Evolutionary conservation across 2,797 vertebrate genomes (phyloP).

Genomic region (Sitta carolinensis): DNA sequence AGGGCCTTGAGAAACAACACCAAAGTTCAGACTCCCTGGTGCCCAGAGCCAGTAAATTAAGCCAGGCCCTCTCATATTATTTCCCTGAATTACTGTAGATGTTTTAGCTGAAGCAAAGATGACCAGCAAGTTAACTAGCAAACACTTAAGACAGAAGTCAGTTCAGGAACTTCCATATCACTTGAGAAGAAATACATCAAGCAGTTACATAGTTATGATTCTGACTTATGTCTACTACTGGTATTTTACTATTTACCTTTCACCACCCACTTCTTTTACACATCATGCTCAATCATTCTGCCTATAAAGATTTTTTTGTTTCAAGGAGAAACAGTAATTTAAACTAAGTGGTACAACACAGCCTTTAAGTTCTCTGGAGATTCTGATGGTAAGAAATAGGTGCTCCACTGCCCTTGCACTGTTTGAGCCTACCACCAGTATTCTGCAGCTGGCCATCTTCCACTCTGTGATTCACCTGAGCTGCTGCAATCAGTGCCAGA

Average conservation of each 20-base stretch:
- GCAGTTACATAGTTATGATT: background rate
- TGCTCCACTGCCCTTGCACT: background rate
- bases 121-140: background rate
- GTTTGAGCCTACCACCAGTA: background rate
- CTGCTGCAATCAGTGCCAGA: background rate
- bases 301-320: background rate
- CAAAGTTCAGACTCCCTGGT: background rate
- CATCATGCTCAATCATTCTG: background rate
- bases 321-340: background rate
- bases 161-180: background rate
- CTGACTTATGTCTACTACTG: background rate
- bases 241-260: background rate
- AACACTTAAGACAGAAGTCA: background rate
- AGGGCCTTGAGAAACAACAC: background rate
- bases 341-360: background rate
- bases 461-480: background rate
- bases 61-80: background rate
- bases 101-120: background rate
- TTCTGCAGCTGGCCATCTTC: background rate
- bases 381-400: background rate
- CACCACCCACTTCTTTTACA: background rate
- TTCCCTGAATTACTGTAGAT: background rate
- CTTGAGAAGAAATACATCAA: background rate
- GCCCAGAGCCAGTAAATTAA: background rate
- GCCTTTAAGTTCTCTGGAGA: background rate